These are phyloP conservation scores for Tinea pellionella DNA, from an alignment of 2,888 invertebrate species.

Conservation along the genomic window DNA sequence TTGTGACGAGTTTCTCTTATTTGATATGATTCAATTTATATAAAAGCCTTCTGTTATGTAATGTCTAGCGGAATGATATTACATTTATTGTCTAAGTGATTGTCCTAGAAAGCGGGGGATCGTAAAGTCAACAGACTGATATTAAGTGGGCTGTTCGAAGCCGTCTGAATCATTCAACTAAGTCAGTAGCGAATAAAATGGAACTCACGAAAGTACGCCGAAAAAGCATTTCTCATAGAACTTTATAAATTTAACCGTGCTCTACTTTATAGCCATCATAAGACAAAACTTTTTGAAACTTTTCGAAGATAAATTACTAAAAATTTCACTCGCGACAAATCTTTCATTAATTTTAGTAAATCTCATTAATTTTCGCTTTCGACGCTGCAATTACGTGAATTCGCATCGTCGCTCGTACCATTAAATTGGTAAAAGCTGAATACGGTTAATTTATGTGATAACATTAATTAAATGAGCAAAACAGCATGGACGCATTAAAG, in stretches of 20 bases:
- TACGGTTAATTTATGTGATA: conserved; percentile 32
- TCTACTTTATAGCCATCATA: neutral
- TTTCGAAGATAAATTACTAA: conserved; percentile 4
- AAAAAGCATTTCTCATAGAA: neutral
- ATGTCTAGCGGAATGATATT: conserved; percentile 1
- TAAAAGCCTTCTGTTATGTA: neutral
- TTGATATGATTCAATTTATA: conserved; percentile 2
- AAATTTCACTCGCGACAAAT: conserved; percentile 9
- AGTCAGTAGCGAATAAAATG: neutral
- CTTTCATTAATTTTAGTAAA: conserved; percentile 15
- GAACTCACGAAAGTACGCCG: neutral
- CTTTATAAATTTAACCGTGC: too few species aligned
- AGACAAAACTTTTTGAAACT: neutral
- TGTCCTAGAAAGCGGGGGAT: neutral
- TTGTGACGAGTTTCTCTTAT: neutral
- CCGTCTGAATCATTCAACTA: neutral
- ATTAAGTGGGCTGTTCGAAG: neutral
- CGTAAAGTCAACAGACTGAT: conserved; percentile 1
- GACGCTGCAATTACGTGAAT: conserved; percentile 45
- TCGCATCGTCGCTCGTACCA: conserved; percentile 30
- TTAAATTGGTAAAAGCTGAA: conserved; percentile 22
- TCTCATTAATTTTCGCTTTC: conserved; percentile 44
- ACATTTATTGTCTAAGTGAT: conserved; percentile 4
- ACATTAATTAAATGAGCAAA: conserved; percentile 37
- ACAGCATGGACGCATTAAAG: neutral